Conservation (phyloP, 2,888 invertebrate species). For the Frankliniella fusca region DNA sequence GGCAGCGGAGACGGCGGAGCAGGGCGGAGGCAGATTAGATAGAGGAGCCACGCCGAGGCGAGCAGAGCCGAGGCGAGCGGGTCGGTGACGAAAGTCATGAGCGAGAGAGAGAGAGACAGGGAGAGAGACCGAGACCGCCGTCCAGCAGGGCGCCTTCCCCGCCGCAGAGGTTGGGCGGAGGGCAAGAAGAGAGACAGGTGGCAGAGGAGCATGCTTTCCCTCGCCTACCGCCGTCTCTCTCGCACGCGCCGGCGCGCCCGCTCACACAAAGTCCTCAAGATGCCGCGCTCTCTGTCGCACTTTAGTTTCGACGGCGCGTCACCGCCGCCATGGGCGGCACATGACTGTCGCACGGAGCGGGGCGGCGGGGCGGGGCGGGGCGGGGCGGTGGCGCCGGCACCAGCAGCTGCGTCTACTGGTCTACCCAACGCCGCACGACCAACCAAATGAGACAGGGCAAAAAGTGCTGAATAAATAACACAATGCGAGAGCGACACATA, state of each 20-base stretch:
- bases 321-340: neutral
- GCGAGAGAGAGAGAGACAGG: too few relatives aligned
- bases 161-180: neutral
- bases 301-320: neutral
- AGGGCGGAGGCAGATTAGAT: neutral
- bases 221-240: too few relatives aligned
- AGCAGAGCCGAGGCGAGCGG: neutral
- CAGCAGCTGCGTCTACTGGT: constrained; percentile 7
- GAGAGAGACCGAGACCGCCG: neutral
- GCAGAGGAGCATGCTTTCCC: too few relatives aligned
- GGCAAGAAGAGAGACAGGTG: too few relatives aligned
- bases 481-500: neutral
- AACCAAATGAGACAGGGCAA: neutral
- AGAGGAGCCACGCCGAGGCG: neutral
- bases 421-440: constrained; percentile 7
- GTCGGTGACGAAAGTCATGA: neutral
- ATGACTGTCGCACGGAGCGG: neutral
- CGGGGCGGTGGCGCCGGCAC: neutral
- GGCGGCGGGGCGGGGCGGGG: neutral
- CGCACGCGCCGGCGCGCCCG: too few relatives aligned
- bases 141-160: neutral
- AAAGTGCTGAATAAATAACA: neutral
- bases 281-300: neutral
- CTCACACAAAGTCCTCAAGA: too few relatives aligned
- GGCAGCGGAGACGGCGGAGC: neutral